Percentiles rank a stretch among this genome's conserved stretches.
Evolutionary conservation across 2,888 invertebrate species (phyloP).

Genomic region (Zeuzera pyrina): DNA sequence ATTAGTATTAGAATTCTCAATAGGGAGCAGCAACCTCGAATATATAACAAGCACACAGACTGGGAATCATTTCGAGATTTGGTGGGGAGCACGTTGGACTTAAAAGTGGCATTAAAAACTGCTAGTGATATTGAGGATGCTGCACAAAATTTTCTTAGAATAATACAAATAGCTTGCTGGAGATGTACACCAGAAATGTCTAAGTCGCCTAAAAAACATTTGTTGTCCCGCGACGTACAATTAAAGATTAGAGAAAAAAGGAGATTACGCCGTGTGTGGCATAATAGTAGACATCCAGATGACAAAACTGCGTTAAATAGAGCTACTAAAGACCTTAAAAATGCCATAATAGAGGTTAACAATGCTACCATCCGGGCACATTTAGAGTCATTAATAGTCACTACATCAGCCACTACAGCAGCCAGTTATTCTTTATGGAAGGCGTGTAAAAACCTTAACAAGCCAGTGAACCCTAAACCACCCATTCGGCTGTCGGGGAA

Average conservation of each 20-base stretch:
- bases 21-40: too few species aligned
- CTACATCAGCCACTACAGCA: too few species aligned
- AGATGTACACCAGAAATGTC: slow-evolving; percentile 6
- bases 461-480: too few species aligned
- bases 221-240: too few species aligned
- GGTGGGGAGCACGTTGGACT: slow-evolving; percentile 4
- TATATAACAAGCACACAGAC: slow-evolving; percentile 13
- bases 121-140: slow-evolving; percentile 6
- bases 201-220: slow-evolving; percentile 6
- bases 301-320: slow-evolving; percentile 7
- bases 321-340: too few species aligned
- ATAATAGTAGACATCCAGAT: slow-evolving; percentile 7
- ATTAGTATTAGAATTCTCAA: slow-evolving; percentile 9
- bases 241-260: slow-evolving; percentile 12
- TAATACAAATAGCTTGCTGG: slow-evolving; percentile 9
- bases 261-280: slow-evolving; percentile 11
- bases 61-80: slow-evolving; percentile 14
- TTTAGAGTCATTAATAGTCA: too few species aligned
- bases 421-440: too few species aligned
- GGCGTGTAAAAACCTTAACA: too few species aligned
- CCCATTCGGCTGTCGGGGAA: too few species aligned
- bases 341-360: slow-evolving; percentile 2
- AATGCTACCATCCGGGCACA: too few species aligned
- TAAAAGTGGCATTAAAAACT: slow-evolving; percentile 11
- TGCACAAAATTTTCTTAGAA: not conserved